phyloP scores from a whole-genome alignment of 2,797 vertebrate genomes.

The Champsocephalus gunnari region DNA sequence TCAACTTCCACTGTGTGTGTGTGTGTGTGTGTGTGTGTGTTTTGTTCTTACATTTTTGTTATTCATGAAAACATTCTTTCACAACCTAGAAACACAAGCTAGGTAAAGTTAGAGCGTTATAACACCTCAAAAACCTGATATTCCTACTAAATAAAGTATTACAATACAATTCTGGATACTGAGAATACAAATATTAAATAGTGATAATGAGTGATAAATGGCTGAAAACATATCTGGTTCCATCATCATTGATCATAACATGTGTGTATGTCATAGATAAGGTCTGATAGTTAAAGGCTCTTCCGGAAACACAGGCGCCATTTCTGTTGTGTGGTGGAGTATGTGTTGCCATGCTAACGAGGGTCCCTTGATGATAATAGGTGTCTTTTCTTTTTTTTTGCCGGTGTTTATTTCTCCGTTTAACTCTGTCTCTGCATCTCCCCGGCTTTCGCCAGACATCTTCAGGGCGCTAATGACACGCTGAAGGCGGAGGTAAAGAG shows the following conservation, averaged over 20 bases:
- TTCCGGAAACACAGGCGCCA: constrained; percentile 31
- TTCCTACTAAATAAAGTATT: constrained; percentile 14
- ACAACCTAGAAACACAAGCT: constrained; percentile 1
- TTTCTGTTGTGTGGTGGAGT: constrained; percentile 43
- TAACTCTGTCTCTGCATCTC: constrained; percentile 46
- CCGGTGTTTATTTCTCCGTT: constrained; percentile 54
- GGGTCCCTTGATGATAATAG: constrained; percentile 70
- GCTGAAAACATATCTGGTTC: constrained; percentile 35
- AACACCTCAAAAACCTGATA: not conserved
- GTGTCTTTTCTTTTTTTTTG: constrained; percentile 39
- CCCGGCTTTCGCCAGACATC: constrained; percentile 68
- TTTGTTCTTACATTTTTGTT: constrained; percentile 9
- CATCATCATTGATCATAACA: constrained; percentile 34
- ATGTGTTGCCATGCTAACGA: constrained; percentile 66
- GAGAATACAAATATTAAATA: constrained; percentile 26
- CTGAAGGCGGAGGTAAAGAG: constrained; percentile 77
- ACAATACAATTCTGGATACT: constrained; percentile 19
- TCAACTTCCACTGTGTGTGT: not conserved
- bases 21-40: constrained; percentile 26
- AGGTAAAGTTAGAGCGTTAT: not conserved
- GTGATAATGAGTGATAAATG: constrained; percentile 35
- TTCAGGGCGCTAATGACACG: constrained; percentile 75
- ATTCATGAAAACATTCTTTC: constrained; percentile 16
- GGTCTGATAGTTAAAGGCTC: constrained; percentile 59
- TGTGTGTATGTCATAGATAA: constrained; percentile 41